phyloP scores from a whole-genome alignment of 1,140 invertebrate genomes.

The Trichoplusia ni region DNA sequence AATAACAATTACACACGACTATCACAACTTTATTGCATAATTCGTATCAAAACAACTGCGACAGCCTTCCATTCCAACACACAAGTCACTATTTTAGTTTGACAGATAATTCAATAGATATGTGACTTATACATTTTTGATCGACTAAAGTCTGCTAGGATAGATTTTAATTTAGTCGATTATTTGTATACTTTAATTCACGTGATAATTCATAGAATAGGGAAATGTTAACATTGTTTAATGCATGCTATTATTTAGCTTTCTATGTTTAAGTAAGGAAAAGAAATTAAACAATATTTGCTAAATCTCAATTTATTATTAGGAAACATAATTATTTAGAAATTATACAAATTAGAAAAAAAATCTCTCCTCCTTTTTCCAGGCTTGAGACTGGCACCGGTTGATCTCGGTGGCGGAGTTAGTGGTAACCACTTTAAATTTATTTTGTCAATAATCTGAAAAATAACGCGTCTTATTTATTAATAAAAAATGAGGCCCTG shows the following conservation, averaged over 20 bases:
- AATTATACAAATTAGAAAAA: background rate
- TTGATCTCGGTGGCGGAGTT: conserved; percentile 28
- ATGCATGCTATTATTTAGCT: no score
- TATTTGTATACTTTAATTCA: background rate
- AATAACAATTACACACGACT: conserved; percentile 55
- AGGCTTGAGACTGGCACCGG: conserved; percentile 32
- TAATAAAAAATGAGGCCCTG: no score
- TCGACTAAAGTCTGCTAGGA: background rate
- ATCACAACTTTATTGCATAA: conserved; percentile 68
- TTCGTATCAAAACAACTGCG: conserved; percentile 61
- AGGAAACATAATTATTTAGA: no score
- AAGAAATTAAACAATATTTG: no score
- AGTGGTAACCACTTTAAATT: background rate
- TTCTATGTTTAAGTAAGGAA: no score
- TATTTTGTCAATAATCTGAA: conserved; percentile 17
- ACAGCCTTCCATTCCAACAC: conserved; percentile 41
- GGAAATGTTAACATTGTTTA: no score
- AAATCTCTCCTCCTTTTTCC: conserved; percentile 26
- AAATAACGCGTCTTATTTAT: no score
- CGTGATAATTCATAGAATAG: no score
- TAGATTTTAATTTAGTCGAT: background rate
- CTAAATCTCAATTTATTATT: no score
- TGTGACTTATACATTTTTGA: no score
- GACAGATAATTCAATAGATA: background rate
- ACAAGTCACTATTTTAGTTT: conserved; percentile 22